Base-by-base conservation (phyloP, 2,888 invertebrate species). In the Drosophila meridiana region DNA sequence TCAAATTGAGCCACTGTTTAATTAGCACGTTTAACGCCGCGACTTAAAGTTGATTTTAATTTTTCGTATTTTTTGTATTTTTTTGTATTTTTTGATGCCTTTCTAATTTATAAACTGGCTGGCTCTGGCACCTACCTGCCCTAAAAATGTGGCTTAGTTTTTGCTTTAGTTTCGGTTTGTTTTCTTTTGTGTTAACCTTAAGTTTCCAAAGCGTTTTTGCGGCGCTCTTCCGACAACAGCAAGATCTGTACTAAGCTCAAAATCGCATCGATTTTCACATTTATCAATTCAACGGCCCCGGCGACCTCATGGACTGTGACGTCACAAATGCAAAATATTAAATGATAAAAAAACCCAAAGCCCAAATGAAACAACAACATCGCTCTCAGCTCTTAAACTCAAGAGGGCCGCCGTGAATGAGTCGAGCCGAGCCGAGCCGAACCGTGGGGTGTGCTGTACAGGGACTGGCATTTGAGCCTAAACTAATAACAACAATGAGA, bases 231-330 rank as follows among this genome's bases (percentile, higher is more conserved):
- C 78, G 81, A 70, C 83, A 67, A 89, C 76, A 76, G 84, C 89
- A 69, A 74, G 82, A 83, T 66, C 69, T 73, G 77, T 87, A 87
- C 90, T 87, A 87, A 87, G 76, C 84, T 73, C 65, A 38, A 69
- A 74, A 69, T 78, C 67, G 67, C 76, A 76, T 73, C 73, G 90
- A 70, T 88, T 82, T 90, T 82, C 86, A 82, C 87, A 87, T 87
- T 86, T 87, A 87, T 87, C 89, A 88, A 74, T 56, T 73, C 75
- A 56, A 71, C 45, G 43, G 47, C 69, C 36, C 26, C 58, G 11
- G 42, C 58, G 67, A 66, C 43, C 58, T 6, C 57, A 59, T 57
- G 52, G 50, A 67, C 60, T 56, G 57, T 89, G 89, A 86, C 88
- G 90, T 80, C 88, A 85, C 70, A 67, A 71, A 30, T 65, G 68